A percentile compares a stretch with the other conserved stretches of the same genome.
These are phyloP conservation scores for Dysmachus trigonus DNA, from an alignment of 2,888 invertebrate genomes.

Conservation along the genomic window DNA sequence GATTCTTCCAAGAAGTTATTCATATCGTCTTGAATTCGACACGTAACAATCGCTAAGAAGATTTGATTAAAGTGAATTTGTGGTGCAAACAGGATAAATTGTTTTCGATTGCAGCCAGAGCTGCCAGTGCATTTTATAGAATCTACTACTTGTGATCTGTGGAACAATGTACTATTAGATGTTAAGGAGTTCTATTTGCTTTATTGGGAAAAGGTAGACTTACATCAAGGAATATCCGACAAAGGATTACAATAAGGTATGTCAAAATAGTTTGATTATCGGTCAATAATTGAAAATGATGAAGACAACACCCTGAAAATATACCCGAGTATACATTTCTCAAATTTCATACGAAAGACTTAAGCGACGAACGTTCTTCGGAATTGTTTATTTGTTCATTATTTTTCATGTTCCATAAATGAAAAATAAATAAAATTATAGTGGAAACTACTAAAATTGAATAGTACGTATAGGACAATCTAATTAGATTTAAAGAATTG, in stretches of 20 bases:
- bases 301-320: not conserved
- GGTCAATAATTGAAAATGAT: not conserved
- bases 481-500: not conserved
- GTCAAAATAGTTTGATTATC: not conserved
- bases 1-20: not conserved
- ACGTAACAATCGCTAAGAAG: not conserved
- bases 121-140: not conserved
- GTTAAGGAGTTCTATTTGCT: not conserved
- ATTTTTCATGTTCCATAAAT: too few relatives aligned
- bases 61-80: not conserved
- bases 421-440: too few relatives aligned
- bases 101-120: not conserved
- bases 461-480: not conserved
- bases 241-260: slow-evolving; percentile 15
- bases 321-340: not conserved
- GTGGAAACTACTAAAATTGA: not conserved
- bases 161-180: slow-evolving; percentile 1
- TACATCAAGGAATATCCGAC: not conserved
- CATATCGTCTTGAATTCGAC: not conserved
- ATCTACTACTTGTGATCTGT: not conserved
- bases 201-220: not conserved
- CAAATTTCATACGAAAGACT: not conserved
- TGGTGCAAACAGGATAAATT: slow-evolving; percentile 4
- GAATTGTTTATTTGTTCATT: not conserved
- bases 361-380: not conserved